phyloP scores from a whole-genome alignment of 2,113 vertebrate species.

The Onychostruthus taczanowskii region DNA sequence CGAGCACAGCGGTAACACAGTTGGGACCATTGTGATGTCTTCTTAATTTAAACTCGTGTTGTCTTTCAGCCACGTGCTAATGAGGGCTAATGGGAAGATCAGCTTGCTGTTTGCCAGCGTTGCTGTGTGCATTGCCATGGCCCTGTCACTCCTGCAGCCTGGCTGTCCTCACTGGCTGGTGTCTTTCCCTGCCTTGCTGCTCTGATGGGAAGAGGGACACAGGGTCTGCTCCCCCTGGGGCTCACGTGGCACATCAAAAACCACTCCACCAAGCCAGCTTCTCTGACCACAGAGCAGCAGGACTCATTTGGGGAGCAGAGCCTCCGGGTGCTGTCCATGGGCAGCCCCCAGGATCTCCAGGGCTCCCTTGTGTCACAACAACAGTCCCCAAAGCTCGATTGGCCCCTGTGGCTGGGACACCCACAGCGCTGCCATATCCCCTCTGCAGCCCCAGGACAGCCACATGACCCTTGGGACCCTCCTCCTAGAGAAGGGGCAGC shows the following conservation, averaged over 20 bases:
- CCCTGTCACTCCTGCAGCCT: background rate
- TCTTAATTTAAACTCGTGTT: slow-evolving; percentile 68
- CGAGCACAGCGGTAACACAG: slow-evolving; percentile 49
- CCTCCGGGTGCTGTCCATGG: background rate
- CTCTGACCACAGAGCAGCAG: background rate
- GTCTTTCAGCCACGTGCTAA: slow-evolving; percentile 73
- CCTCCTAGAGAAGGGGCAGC: background rate
- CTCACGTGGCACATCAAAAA: rapidly evolving
- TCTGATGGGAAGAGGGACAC: background rate
- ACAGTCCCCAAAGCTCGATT: background rate
- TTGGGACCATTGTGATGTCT: slow-evolving; percentile 67
- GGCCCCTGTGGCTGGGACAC: background rate
- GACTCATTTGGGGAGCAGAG: rapidly evolving
- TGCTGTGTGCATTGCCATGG: background rate
- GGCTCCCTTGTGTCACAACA: background rate
- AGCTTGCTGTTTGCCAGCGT: background rate
- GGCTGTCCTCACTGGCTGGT: background rate
- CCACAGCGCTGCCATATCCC: rapidly evolving
- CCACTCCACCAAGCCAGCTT: background rate
- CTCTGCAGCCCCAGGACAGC: background rate
- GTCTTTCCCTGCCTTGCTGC: background rate
- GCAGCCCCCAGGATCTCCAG: rapidly evolving
- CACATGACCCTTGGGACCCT: background rate
- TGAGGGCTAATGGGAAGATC: slow-evolving; percentile 69
- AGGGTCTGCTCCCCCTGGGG: background rate